Base-by-base conservation (phyloP, 92 coral and sea anemone species). In the Palythoa grandis region DNA sequence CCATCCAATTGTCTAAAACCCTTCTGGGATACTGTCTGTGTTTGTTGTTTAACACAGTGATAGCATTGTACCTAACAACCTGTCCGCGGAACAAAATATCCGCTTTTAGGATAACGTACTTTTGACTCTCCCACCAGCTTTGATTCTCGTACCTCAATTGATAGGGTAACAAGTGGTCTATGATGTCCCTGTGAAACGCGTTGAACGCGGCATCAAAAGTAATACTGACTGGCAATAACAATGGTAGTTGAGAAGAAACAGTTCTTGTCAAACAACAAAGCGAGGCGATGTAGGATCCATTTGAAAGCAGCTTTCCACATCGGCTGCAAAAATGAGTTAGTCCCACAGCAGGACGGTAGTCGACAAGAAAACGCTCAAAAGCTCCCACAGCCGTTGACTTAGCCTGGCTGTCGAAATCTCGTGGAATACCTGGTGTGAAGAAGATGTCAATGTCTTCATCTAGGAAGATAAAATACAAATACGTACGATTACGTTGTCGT, bases 51-150 rank as follows among this genome's bases (percentile, higher is more conserved):
- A 87, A 57, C 13, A 86, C 96, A 0, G 96, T 90, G 20, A 94
- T 83, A 2, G 91, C 92, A 7, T 92, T 90, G 25, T 89, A 94
- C 37, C 98, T 74, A 70, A 94, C 83, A 14, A 94, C 98, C 82
- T 94, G 98, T 50, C 98, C 98, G 6, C 98, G 98, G 78, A 96
- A 96, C 24, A 89, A 16, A 63, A 94, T 37, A 77, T 96, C 98
- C 24, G 98, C 87, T 23, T 92, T 88, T 14, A 96, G 84, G 68
- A 96, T 96, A 60, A 96, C 90, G 60, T 94, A 96, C 84, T 94
- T 96, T 74, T 96, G 98, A 68, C 98, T 96, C 12, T 96, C 96
- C 98, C 98, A 96, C 98, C 98, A 96, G 74, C 98, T 94, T 70
- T 40, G 40, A 1, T 74, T 61, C 79, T 96, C 98, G 70, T 94